Evolutionary conservation across 2,113 vertebrate species (phyloP).

Genomic region (Nibea coibor): DNA sequence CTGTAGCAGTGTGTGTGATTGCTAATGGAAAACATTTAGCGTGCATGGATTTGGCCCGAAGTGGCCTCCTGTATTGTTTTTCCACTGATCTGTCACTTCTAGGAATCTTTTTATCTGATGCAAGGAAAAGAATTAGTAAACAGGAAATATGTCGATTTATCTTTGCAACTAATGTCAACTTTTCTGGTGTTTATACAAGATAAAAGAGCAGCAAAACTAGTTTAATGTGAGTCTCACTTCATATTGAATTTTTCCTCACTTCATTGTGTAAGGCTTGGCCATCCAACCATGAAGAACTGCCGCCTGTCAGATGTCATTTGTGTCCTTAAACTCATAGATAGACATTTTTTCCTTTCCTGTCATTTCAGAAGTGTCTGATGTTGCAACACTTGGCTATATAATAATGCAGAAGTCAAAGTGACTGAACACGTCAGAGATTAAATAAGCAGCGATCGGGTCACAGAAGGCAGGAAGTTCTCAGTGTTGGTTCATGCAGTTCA

Average conservation of each 20-base stretch:
- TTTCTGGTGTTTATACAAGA: slow-evolving; percentile 8
- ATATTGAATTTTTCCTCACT: slow-evolving; percentile 25
- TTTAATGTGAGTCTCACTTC: slow-evolving; percentile 16
- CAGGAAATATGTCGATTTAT: neutral
- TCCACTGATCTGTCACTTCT: neutral
- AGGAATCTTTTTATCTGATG: slow-evolving; percentile 6
- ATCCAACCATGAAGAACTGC: slow-evolving; percentile 44
- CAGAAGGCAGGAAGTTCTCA: neutral
- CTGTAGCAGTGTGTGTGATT: neutral
- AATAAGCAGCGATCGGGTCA: neutral
- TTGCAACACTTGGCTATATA: neutral
- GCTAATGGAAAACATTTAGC: slow-evolving; percentile 11
- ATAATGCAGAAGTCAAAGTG: neutral
- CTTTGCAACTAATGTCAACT: neutral
- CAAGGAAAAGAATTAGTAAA: neutral
- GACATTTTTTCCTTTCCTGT: slow-evolving; percentile 3
- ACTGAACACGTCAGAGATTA: neutral
- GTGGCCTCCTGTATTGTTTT: neutral
- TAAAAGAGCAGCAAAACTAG: neutral
- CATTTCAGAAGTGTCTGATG: neutral
- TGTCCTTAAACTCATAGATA: slow-evolving; percentile 30
- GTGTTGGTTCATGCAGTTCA: neutral
- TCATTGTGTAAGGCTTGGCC: slow-evolving; percentile 24
- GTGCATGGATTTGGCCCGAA: neutral
- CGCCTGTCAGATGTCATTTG: slow-evolving; percentile 58